Conservation (phyloP, 2,888 invertebrate genomes). For the Zygogramma bicolorata region DNA sequence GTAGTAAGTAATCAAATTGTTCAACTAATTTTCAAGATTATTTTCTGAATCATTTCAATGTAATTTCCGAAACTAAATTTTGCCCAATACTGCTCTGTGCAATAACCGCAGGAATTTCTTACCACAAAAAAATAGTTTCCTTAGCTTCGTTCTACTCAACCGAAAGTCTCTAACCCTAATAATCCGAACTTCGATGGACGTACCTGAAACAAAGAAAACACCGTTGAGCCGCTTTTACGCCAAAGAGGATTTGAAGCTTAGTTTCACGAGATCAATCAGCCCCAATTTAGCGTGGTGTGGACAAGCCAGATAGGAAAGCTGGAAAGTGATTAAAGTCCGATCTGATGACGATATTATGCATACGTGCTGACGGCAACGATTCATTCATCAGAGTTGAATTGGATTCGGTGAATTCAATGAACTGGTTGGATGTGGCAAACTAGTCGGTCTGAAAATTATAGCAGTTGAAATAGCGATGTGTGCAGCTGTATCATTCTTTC, state of each 20-base stretch:
- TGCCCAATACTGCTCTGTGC: no score
- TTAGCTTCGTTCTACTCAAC: background rate
- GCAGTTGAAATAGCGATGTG: background rate
- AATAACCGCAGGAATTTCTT: no score
- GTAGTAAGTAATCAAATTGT: no score
- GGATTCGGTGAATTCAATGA: background rate
- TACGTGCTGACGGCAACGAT: background rate
- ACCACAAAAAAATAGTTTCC: background rate
- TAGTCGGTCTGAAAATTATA: background rate
- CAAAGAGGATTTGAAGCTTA: slow-evolving; percentile 8
- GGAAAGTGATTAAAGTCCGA: background rate
- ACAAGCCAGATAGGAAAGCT: slow-evolving; percentile 3
- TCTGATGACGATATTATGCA: background rate
- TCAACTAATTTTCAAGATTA: no score
- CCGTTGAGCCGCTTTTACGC: background rate
- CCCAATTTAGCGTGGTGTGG: background rate
- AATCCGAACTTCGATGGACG: background rate
- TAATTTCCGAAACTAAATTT: no score
- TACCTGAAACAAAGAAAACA: slow-evolving; percentile 9
- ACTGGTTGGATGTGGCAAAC: background rate
- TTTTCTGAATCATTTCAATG: no score
- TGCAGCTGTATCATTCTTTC: no score
- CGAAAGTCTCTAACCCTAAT: background rate
- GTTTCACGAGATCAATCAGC: slow-evolving; percentile 4
- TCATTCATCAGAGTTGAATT: background rate